Evolutionary conservation across 2,113 vertebrate genomes (phyloP), one percentile per base, ranked within the genome.

Genomic region (Triplophysa siluroides): DNA sequence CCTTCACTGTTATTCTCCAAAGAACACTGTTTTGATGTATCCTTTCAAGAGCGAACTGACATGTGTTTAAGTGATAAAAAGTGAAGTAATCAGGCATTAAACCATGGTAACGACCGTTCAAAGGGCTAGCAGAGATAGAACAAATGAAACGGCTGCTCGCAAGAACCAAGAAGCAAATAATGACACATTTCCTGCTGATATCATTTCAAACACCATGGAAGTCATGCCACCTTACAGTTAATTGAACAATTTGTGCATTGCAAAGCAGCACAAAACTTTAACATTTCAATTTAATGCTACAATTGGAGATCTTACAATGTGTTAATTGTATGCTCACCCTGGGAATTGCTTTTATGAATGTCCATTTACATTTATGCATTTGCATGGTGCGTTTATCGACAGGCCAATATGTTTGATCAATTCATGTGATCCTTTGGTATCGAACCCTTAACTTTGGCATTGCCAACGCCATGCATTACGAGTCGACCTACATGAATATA

Each of bases 131-230:
- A 11, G 47, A 38, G 29, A 38, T 8, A 9, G 41, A 63, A 47
- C 41, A 75, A 63, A 74, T 52, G 45, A 26, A 38, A 65, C 33
- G 5, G 43, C 61, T 52, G 75, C 8, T 54, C 38, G 16, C 24
- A 65, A 65, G 24, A 65, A 62, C 21, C 41, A 75, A 74, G 45
- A 16, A 33, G 41, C 43, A 64, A 47, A 62, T 75, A 45, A 75
- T 47, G 72, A 45, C 54, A 60, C 56, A 19, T 61, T 60, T 45
- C 21, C 72, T 8, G 58, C 72, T 47, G 58, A 9, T 75, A 43
- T 45, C 7, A 62, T 75, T 75, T 62, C 58, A 24, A 24, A 19
- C 33, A 24, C 4, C 1, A 29, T 23, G 56, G 38, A 54, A 75
- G 72, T 47, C n/a, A 3, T n/a, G 10, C 45, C 58, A 23, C 24